phyloP scores from a whole-genome alignment of 2,888 invertebrate genomes.

The Empis livida region DNA sequence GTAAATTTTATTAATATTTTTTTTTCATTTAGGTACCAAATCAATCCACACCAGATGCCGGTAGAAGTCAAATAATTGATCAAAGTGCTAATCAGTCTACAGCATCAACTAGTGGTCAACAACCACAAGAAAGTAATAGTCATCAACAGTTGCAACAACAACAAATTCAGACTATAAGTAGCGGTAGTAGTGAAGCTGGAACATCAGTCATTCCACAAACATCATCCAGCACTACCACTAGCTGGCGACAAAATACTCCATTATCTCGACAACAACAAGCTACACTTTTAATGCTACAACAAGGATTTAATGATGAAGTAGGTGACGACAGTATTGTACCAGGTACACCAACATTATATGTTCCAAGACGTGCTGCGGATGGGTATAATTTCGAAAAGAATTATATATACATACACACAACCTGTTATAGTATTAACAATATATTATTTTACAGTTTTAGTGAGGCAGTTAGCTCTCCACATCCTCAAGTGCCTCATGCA shows the following conservation, averaged over 20 bases:
- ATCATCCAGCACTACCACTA: constrained; percentile 10
- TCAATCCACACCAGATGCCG: constrained; percentile 31
- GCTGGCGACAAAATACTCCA: constrained; percentile 27
- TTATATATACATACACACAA: not conserved
- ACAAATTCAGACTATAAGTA: constrained; percentile 65
- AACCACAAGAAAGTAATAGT: not conserved
- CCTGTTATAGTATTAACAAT: constrained; percentile 3
- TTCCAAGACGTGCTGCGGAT: constrained; percentile 67
- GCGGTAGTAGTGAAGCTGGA: constrained; percentile 52
- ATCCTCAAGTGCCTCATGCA: constrained; percentile 56
- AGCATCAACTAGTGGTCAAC: constrained; percentile 7
- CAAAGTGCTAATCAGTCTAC: constrained; percentile 21
- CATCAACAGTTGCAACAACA: constrained; percentile 23
- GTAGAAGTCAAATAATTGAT: constrained; percentile 20
- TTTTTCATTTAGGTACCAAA: too few relatives aligned
- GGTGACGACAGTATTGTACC: constrained; percentile 66
- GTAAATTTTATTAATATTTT: constrained; percentile 33
- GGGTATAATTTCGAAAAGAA: constrained; percentile 33
- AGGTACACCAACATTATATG: constrained; percentile 76
- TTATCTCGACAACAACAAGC: constrained; percentile 27
- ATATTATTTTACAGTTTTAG: constrained; percentile 33
- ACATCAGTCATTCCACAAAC: constrained; percentile 15
- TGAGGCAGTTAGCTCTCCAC: constrained; percentile 85
- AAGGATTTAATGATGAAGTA: constrained; percentile 31
- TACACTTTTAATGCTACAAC: constrained; percentile 22